phyloP scores from a whole-genome alignment of 2,888 invertebrate species.

The Lochmaea capreae region DNA sequence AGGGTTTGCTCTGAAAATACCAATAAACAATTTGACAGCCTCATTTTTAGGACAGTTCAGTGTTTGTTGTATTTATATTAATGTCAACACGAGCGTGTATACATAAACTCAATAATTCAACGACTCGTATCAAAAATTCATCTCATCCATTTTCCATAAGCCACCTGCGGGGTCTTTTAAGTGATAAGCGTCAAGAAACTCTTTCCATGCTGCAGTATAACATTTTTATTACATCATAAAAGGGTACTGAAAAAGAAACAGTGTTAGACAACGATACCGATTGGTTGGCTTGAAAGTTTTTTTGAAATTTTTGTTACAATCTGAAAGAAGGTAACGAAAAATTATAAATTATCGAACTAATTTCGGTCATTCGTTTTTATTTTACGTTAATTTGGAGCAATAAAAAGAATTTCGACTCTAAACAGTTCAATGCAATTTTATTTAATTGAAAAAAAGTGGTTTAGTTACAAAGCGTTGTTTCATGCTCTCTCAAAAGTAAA shows the following conservation, averaged over 20 bases:
- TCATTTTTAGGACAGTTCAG: too few relatives aligned
- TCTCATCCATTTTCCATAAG: slow-evolving; percentile 9
- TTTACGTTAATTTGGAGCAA: too few relatives aligned
- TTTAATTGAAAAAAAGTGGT: too few relatives aligned
- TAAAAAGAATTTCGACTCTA: too few relatives aligned
- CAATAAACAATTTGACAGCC: too few relatives aligned
- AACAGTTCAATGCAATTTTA: too few relatives aligned
- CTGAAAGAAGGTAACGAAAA: too few relatives aligned
- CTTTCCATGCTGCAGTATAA: slow-evolving; percentile 7
- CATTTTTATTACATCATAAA: slow-evolving; percentile 19
- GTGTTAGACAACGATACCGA: not conserved
- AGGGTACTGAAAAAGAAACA: not conserved
- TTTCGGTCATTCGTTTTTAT: too few relatives aligned
- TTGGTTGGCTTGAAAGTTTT: not conserved
- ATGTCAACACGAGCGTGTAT: not conserved
- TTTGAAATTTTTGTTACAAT: not conserved
- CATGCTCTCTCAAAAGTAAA: too few relatives aligned
- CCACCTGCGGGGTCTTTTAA: slow-evolving; percentile 12
- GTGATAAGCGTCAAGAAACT: slow-evolving; percentile 20
- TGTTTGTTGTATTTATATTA: not conserved
- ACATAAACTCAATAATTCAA: not conserved
- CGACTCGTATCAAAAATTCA: not conserved
- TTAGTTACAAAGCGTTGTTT: too few relatives aligned
- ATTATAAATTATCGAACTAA: too few relatives aligned
- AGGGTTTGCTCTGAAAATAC: too few relatives aligned